phyloP scores from a whole-genome alignment of 2,888 invertebrate genomes.

The Calameuta idolon region DNA sequence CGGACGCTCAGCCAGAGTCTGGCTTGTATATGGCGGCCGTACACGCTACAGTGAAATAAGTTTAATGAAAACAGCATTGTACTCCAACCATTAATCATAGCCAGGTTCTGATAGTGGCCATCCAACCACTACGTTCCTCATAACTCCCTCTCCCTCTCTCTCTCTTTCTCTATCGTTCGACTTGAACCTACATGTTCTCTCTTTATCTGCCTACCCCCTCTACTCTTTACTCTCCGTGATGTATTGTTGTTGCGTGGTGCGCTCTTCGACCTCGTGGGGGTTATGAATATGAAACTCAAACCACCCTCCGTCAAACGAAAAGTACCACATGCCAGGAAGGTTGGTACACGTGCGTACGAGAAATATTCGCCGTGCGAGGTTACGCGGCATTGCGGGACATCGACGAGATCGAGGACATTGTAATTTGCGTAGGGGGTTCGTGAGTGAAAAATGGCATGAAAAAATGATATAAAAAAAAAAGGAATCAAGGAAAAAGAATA shows the following conservation, averaged over 20 bases:
- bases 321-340: conserved; percentile 3
- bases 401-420: neutral
- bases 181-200: neutral
- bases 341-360: conserved; percentile 3
- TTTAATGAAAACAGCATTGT: conserved; percentile 67
- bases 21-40: conserved; percentile 46
- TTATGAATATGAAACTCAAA: conserved; percentile 56
- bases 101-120: conserved; percentile 61
- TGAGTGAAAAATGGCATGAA: neutral
- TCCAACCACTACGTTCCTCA: conserved; percentile 47
- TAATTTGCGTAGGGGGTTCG: neutral
- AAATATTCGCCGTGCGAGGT: neutral
- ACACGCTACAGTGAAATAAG: conserved; percentile 58
- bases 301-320: conserved; percentile 35
- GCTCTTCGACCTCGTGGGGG: conserved; percentile 40
- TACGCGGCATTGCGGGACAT: conserved; percentile 7
- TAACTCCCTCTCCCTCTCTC: conserved; percentile 19
- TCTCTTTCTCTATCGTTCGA: conserved; percentile 3
- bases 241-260: conserved; percentile 55
- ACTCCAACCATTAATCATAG: conserved; percentile 64
- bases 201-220: neutral
- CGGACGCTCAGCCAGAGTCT: conserved; percentile 41
- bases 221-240: conserved; percentile 43
- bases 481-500: neutral
- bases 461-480: neutral